Base-by-base conservation (phyloP, 2,797 vertebrate species). In the Naso thynnoides region DNA sequence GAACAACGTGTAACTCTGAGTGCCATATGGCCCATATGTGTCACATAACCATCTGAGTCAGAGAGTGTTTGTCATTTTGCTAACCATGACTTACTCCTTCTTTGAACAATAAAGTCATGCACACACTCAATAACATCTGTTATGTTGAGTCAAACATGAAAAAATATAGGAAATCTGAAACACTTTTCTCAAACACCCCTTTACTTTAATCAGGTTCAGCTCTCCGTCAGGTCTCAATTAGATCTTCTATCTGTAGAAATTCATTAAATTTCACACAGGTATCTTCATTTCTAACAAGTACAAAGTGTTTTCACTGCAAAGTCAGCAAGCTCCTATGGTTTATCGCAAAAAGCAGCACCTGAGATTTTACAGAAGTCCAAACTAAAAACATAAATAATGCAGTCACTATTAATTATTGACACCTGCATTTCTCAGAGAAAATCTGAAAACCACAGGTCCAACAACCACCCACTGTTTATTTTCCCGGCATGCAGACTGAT, bases 391-490 rank as follows among this genome's bases (percentile, higher is more conserved):
- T 66, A 74, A 84, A 76, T 52, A 19, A 47, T 27, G 24, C 57
- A 21, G 36, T 49, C 39, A 14, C 45, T 33, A 24, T 71, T 54
- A 36, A 60, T 58, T 15, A 26, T 21, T 70, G n/a, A 75, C 38
- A 26, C 47, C 24, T 21, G 26, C 52, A 52, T 73, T 65, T 56
- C 8, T 63, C 24, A 6, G 19, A 33, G 62, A 52, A 70, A 77
- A 73, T 55, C 48, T 53, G 27, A 86, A 49, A 38, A 68, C 79
- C 68, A 79, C 50, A 21, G 81, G 76, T 82, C 57, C 59, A 70
- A 54, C 49, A 75, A 53, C 55, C 50, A 60, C 58, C 78, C 58
- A 66, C 67, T 90, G 86, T 91, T 91, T 86, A 79, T 86, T 85
- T 75, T 81, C 69, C 58, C 55, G 63, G 67, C 9, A 2, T 49